A percentile compares a stretch with the other conserved stretches of the same genome.
phyloP scores from a whole-genome alignment of 2,113 vertebrate species.

The Apistogramma diplotaenia region DNA sequence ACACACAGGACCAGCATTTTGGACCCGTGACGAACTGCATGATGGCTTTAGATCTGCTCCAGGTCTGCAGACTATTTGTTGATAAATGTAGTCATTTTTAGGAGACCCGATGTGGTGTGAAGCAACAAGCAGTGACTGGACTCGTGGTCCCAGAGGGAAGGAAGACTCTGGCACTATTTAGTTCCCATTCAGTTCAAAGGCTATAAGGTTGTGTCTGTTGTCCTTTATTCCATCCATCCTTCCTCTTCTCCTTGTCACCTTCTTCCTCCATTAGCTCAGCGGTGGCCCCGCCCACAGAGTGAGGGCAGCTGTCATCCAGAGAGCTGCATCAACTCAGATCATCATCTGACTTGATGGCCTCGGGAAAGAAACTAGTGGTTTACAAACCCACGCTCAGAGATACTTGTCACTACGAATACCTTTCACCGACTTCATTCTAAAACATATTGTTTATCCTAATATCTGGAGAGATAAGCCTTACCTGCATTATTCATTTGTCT shows the following conservation, averaged over 20 bases:
- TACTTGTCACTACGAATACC: neutral
- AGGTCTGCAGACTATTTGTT: neutral
- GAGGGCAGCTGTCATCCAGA: constrained; percentile 14
- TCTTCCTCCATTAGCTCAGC: neutral
- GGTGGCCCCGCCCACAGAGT: neutral
- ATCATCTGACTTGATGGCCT: neutral
- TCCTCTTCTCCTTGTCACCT: neutral
- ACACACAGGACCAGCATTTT: too few species aligned
- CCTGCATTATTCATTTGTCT: neutral
- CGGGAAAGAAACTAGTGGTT: neutral
- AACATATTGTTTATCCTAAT: neutral
- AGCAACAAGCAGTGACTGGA: neutral
- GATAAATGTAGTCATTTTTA: neutral
- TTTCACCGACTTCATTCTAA: neutral
- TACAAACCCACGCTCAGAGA: neutral
- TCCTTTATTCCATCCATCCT: neutral
- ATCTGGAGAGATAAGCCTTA: neutral
- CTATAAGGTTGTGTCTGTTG: neutral
- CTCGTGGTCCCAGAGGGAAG: neutral
- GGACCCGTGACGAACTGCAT: neutral
- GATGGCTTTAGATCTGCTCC: neutral
- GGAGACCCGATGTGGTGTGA: neutral
- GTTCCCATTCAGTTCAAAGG: neutral
- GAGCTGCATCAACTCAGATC: constrained; percentile 4
- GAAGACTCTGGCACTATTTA: neutral